Evolutionary conservation across 2,888 invertebrate genomes (phyloP).

Genomic region (Diplazon laetatorius): DNA sequence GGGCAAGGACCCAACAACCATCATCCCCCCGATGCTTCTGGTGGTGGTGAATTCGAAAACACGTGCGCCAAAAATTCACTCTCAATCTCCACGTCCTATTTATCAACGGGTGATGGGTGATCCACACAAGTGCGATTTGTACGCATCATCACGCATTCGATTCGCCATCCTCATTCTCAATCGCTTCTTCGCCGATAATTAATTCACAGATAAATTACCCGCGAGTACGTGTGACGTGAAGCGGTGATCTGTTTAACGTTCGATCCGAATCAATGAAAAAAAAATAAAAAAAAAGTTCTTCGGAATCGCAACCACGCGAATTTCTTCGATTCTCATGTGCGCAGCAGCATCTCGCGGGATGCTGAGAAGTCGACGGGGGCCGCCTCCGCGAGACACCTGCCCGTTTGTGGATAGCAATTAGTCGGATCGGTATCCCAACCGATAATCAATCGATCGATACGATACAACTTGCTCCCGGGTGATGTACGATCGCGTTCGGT

Average conservation of each 20-base stretch:
- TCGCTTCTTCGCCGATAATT: slow-evolving; percentile 42
- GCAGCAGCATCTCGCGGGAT: slow-evolving; percentile 37
- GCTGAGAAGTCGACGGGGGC: slow-evolving; percentile 45
- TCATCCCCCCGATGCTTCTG: slow-evolving; percentile 12
- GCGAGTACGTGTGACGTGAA: slow-evolving; percentile 19
- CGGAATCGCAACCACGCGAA: too few relatives aligned
- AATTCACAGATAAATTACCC: slow-evolving; percentile 62
- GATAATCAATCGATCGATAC: slow-evolving; percentile 61
- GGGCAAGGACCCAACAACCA: slow-evolving; percentile 46
- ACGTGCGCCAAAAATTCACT: slow-evolving; percentile 64
- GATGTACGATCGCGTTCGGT: slow-evolving; percentile 20
- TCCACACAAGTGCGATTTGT: slow-evolving; percentile 20
- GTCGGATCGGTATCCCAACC: slow-evolving; percentile 59
- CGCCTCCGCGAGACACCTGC: slow-evolving; percentile 60
- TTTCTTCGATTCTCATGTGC: slow-evolving; percentile 59
- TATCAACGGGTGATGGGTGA: slow-evolving; percentile 42
- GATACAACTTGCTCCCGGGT: slow-evolving; percentile 6
- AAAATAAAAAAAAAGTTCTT: too few relatives aligned
- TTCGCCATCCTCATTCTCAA: slow-evolving; percentile 25
- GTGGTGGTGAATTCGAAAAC: slow-evolving; percentile 52
- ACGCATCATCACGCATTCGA: slow-evolving; percentile 37
- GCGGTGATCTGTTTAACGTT: slow-evolving; percentile 1
- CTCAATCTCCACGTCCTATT: slow-evolving; percentile 49
- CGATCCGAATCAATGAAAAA: slow-evolving; percentile 52
- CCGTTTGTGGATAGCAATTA: slow-evolving; percentile 60